Base-by-base conservation (phyloP, 2,113 vertebrate genomes). In the Epinephelus fuscoguttatus region DNA sequence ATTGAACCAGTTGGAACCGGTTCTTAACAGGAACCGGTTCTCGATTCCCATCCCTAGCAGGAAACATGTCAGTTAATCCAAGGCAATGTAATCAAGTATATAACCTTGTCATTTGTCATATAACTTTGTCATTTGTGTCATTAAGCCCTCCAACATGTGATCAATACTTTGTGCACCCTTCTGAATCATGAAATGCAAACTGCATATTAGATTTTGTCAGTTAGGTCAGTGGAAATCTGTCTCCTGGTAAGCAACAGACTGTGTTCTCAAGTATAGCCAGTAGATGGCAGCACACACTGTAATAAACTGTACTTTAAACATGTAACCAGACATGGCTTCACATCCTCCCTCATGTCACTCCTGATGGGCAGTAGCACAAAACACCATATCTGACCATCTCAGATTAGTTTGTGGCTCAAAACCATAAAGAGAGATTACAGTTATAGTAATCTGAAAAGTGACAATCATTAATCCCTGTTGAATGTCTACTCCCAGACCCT, bases 281-380 rank as follows among this genome's bases (percentile, higher is more conserved):
- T 37, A 91, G 90, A 57, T 76, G 90, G 84, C 86, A 90, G 84
- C 69, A 78, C 67, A 80, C 42, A 40, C 15, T 49, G 1, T 1
- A 27, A 49, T 52, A 23, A 13, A 42, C 18, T 5, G 2, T 42
- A 42, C 8, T 14, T 23, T 0, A 0, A 33, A 19, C 42, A 17
- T 33, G 23, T 3, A 50, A 11, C 8, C 6, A 33, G 40, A 9
- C 14, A 9, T 50, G 33, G 7, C 61, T 62, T 60, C 57, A 14
- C 12, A 13, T 7, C 21, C 13, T 50, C n/a, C 10, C n/a, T 40
- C 23, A 9, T 11, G n/a, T 67, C 18, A n/a, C 33, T 68, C 33
- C 33, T 61, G 23, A 66, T 19, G 13, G 3, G 21, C 42, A n/a
- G 61, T n/a, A 8, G 49, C 25, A 49, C 45, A 61, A 10, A 23